phyloP scores from a whole-genome alignment of 2,113 vertebrate genomes.

The Syngnathus floridae region DNA sequence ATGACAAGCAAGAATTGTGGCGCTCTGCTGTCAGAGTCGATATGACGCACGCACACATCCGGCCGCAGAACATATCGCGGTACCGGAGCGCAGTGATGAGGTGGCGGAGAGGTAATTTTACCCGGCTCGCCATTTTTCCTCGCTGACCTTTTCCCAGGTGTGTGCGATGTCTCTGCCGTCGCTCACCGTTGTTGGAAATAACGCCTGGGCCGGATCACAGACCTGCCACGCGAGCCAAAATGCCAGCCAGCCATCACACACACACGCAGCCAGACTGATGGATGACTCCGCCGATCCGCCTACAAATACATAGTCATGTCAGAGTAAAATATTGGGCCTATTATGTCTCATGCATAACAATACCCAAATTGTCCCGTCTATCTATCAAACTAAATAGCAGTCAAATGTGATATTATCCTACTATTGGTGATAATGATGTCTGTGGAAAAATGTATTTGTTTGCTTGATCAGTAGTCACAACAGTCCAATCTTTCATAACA shows the following conservation, averaged over 20 bases:
- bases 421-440: slow-evolving; percentile 10
- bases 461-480: not conserved
- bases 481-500: not conserved
- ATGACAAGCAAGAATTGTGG: slow-evolving; percentile 10
- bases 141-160: slow-evolving; percentile 70
- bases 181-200: slow-evolving; percentile 63
- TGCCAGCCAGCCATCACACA: slow-evolving; percentile 60
- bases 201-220: slow-evolving; percentile 53
- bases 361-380: slow-evolving; percentile 31
- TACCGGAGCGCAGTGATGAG: slow-evolving; percentile 52
- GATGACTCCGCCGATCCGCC: slow-evolving; percentile 52
- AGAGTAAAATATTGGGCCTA: slow-evolving; percentile 59
- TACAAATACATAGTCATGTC: slow-evolving; percentile 55
- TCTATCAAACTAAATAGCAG: slow-evolving; percentile 42
- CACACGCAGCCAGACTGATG: slow-evolving; percentile 56
- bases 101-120: slow-evolving; percentile 64
- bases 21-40: slow-evolving; percentile 22
- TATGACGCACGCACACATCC: not conserved
- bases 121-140: slow-evolving; percentile 62
- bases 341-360: slow-evolving; percentile 54
- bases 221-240: slow-evolving; percentile 54
- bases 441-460: slow-evolving; percentile 11
- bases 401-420: slow-evolving; percentile 23
- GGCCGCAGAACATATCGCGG: slow-evolving; percentile 34
- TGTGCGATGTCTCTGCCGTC: slow-evolving; percentile 53